Evolutionary conservation across 2,888 invertebrate species (phyloP).

Genomic region (Andrena marginata): DNA sequence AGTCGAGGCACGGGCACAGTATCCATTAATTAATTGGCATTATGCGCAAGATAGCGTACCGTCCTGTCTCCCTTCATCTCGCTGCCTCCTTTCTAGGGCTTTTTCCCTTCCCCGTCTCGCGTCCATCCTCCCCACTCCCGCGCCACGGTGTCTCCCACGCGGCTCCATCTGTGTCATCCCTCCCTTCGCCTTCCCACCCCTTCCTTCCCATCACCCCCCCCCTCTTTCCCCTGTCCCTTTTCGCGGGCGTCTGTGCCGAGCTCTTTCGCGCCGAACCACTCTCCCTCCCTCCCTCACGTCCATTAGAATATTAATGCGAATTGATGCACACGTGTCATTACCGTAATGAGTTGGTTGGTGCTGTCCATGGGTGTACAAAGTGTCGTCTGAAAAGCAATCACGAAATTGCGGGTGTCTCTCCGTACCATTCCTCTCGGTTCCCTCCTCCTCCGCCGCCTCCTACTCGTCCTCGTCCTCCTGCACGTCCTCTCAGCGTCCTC

Average conservation of each 20-base stretch:
- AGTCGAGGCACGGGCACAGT: conserved; percentile 64
- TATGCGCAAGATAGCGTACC: conserved; percentile 71
- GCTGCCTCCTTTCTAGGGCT: conserved; percentile 67
- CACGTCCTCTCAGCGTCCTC: background rate
- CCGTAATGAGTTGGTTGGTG: conserved; percentile 83
- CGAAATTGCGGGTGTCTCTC: conserved; percentile 81
- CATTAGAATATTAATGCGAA: conserved; percentile 85
- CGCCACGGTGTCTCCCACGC: conserved; percentile 39
- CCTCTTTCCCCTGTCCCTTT: conserved; percentile 18
- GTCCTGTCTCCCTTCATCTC: conserved; percentile 68
- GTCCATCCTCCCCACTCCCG: conserved; percentile 22
- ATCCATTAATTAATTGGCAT: conserved; percentile 79
- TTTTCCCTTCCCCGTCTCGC: conserved; percentile 53
- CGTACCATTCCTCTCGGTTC: conserved; percentile 50
- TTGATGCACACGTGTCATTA: conserved; percentile 84
- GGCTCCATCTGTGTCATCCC: conserved; percentile 11
- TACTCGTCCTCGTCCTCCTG: conserved; percentile 8
- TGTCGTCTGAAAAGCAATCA: conserved; percentile 83
- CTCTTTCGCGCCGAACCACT: conserved; percentile 55
- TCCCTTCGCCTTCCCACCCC: background rate
- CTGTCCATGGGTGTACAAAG: conserved; percentile 78
- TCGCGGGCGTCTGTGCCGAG: conserved; percentile 54
- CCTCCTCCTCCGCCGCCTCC: conserved; percentile 30
- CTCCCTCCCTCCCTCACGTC: conserved; percentile 70
- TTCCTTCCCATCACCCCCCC: conserved; percentile 11